These are phyloP conservation scores for Gibbula magus DNA, from an alignment of 2,888 invertebrate genomes.

Conservation along the genomic window DNA sequence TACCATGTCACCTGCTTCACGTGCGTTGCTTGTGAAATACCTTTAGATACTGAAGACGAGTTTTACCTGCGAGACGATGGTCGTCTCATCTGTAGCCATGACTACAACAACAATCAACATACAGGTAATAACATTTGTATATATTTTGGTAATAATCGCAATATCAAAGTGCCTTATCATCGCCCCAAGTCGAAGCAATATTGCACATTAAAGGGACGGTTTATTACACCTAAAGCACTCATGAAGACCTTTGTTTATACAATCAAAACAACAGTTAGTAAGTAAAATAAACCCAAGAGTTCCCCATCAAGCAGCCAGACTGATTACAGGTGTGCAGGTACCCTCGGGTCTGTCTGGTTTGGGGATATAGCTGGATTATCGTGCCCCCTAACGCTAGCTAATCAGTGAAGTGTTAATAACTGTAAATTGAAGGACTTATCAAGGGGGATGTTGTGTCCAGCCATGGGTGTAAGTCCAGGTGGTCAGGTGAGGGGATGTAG, in stretches of 20 bases:
- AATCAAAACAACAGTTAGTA: no score
- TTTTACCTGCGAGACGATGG: conserved; percentile 98
- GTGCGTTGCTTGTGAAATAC: conserved; percentile 83
- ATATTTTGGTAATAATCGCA: not conserved
- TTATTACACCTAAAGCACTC: no score
- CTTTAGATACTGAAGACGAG: conserved; percentile 96
- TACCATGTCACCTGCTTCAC: conserved; percentile 78
- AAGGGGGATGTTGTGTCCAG: no score
- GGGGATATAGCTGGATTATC: not conserved
- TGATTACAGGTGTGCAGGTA: not conserved
- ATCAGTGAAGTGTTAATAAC: not conserved
- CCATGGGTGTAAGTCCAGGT: no score
- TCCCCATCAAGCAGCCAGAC: not conserved
- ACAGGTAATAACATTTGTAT: not conserved
- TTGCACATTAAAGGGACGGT: no score
- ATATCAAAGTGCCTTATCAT: no score
- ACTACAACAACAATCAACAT: conserved; percentile 82
- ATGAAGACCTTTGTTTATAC: no score
- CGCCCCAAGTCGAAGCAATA: no score
- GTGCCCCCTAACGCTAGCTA: not conserved
- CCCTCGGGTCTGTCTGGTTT: not conserved
- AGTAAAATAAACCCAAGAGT: not conserved
- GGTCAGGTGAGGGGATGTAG: no score
- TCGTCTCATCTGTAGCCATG: conserved; percentile 95
- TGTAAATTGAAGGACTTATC: no score